Conservation (phyloP, 2,113 vertebrate species). For the Paratilapia polleni region DNA sequence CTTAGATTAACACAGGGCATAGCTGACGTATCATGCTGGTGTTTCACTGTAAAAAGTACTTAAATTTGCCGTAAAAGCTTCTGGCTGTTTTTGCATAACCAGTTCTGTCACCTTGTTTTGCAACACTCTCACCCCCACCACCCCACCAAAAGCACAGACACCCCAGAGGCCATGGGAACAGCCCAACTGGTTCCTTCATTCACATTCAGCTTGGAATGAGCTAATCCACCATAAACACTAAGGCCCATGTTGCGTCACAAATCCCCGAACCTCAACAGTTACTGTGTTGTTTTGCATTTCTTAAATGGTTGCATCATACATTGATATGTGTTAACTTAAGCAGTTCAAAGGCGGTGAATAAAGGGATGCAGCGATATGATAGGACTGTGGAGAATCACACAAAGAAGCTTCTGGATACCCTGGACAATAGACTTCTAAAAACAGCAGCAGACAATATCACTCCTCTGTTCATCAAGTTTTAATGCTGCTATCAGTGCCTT, state of each 20-base stretch:
- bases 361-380: slow-evolving; percentile 1
- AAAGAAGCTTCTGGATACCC: slow-evolving; percentile 15
- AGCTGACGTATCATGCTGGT: not conserved
- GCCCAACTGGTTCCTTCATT: slow-evolving; percentile 30
- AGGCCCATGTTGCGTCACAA: slow-evolving; percentile 55
- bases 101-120: slow-evolving; percentile 11
- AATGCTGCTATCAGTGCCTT: slow-evolving; percentile 49
- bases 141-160: not conserved
- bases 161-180: slow-evolving; percentile 31
- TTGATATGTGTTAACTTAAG: slow-evolving; percentile 15
- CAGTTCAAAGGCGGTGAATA: slow-evolving; percentile 11
- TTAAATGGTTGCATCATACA: not conserved
- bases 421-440: slow-evolving; percentile 43
- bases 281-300: slow-evolving; percentile 9
- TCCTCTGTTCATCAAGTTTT: slow-evolving; percentile 53
- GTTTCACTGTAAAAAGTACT: not conserved
- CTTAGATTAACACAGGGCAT: not conserved
- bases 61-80: not conserved
- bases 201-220: slow-evolving; percentile 40
- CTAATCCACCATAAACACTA: slow-evolving; percentile 59
- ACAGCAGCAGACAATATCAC: slow-evolving; percentile 30
- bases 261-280: slow-evolving; percentile 29
- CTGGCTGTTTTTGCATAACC: not conserved
- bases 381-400: slow-evolving; percentile 5
- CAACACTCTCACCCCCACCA: not conserved